These are phyloP conservation scores for Lasioglossum pauxillum DNA, from an alignment of 2,888 invertebrate species.

Conservation along the genomic window DNA sequence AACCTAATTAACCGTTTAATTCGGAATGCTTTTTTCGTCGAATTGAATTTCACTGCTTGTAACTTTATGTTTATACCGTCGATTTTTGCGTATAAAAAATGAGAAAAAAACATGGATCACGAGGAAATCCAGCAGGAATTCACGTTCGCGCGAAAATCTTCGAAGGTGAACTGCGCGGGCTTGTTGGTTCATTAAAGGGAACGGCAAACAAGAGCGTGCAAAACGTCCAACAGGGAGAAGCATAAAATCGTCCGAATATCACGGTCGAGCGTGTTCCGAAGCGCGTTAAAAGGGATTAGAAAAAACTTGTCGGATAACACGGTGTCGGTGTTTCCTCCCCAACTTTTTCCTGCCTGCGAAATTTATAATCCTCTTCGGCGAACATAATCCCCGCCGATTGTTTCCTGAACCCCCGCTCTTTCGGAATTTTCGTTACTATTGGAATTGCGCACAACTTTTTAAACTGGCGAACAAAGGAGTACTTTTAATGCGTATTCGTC, in stretches of 20 bases:
- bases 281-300: slow-evolving; percentile 11
- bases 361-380: neutral
- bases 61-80: neutral
- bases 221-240: slow-evolving; percentile 9
- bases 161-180: neutral
- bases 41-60: neutral
- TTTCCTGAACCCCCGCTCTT: neutral
- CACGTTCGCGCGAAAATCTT: neutral
- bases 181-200: slow-evolving; percentile 42
- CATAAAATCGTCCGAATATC: slow-evolving; percentile 6
- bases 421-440: neutral
- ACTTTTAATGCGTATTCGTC: neutral
- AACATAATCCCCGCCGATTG: neutral
- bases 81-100: neutral
- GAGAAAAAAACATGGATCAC: neutral
- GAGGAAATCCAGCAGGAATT: slow-evolving; percentile 39
- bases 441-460: neutral
- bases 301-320: slow-evolving; percentile 21
- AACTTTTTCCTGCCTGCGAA: neutral
- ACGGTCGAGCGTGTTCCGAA: neutral
- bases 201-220: slow-evolving; percentile 20
- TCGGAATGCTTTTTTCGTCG: neutral
- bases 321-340: neutral
- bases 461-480: neutral
- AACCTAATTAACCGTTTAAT: neutral